A percentile compares a stretch with the other conserved stretches of the same genome.
phyloP scores from a whole-genome alignment of 92 coral and sea anemone genomes.

The Palythoa heliodiscus region DNA sequence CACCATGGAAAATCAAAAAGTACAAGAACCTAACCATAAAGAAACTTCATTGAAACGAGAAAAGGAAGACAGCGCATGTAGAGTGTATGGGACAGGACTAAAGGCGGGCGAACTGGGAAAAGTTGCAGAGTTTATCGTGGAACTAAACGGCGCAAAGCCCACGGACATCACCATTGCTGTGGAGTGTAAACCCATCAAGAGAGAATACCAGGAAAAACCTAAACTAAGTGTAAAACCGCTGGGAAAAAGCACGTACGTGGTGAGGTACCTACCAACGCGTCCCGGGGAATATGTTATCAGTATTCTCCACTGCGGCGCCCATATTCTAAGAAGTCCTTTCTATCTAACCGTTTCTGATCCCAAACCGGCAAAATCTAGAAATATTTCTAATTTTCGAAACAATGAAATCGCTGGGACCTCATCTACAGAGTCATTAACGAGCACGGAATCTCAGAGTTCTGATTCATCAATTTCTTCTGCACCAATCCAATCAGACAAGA shows the following conservation, averaged over 20 bases:
- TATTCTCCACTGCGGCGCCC: constrained; percentile 88
- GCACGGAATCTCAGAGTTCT: constrained; percentile 14
- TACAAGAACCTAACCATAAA: constrained; percentile 39
- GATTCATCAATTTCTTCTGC: constrained; percentile 12
- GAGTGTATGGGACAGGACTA: constrained; percentile 84
- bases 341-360: constrained; percentile 80
- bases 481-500: not conserved
- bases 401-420: not conserved
- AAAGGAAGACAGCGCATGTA: constrained; percentile 55
- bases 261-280: constrained; percentile 86
- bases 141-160: constrained; percentile 91
- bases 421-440: constrained; percentile 30
- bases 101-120: constrained; percentile 91
- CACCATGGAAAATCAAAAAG: constrained; percentile 53
- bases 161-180: constrained; percentile 95
- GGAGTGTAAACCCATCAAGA: constrained; percentile 85
- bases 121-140: constrained; percentile 88
- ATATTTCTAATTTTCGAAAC: constrained; percentile 6
- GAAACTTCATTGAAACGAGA: constrained; percentile 27
- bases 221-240: constrained; percentile 87
- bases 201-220: constrained; percentile 82
- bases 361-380: constrained; percentile 18
- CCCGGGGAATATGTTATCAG: constrained; percentile 95
- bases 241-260: constrained; percentile 87
- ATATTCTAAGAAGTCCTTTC: constrained; percentile 93